Conservation (phyloP, 2,113 vertebrate species). For the Paramormyrops kingsleyae region DNA sequence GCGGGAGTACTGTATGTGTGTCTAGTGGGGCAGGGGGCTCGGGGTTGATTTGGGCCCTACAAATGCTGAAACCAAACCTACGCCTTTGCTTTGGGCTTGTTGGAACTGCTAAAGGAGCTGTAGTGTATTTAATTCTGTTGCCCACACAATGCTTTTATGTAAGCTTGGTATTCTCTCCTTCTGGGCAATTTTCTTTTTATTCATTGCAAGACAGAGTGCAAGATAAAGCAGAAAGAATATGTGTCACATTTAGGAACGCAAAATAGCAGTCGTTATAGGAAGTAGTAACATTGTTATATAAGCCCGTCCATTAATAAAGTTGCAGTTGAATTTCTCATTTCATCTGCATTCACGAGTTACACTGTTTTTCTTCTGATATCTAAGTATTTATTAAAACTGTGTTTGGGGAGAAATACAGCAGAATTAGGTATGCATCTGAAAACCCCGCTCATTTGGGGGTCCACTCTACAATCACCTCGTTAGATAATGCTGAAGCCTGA, state of each 20-base stretch:
- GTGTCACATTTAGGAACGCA: neutral
- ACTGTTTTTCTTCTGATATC: neutral
- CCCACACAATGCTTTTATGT: neutral
- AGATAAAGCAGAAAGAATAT: neutral
- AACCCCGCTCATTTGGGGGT: neutral
- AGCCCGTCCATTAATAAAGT: neutral
- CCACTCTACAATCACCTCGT: neutral
- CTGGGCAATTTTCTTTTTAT: neutral
- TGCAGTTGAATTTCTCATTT: neutral
- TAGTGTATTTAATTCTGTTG: neutral
- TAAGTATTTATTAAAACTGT: neutral
- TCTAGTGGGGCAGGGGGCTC: neutral
- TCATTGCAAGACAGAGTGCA: neutral
- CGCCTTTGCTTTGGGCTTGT: neutral
- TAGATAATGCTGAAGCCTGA: slow-evolving; percentile 5
- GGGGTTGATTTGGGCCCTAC: neutral
- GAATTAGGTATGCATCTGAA: neutral
- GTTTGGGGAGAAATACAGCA: neutral
- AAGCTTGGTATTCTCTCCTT: neutral
- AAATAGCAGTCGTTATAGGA: neutral
- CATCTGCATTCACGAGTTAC: neutral
- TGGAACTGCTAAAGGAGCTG: neutral
- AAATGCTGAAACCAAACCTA: neutral
- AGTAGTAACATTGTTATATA: neutral
- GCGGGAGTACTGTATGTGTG: neutral